Conservation (phyloP, 2,797 vertebrate species). For the Serranus cabrilla region DNA sequence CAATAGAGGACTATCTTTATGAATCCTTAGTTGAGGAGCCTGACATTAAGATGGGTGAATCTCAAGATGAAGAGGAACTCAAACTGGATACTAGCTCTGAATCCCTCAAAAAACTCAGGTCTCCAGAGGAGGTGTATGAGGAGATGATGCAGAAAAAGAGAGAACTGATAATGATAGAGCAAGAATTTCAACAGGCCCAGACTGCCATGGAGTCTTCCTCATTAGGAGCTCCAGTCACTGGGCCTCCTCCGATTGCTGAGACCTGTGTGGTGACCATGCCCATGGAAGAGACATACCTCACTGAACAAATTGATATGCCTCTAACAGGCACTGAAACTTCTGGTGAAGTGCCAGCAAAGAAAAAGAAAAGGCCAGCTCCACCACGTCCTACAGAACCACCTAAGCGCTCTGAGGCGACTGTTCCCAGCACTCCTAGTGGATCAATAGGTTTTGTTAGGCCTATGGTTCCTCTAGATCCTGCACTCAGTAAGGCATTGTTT, state of each 20-base stretch:
- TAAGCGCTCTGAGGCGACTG: slow-evolving; percentile 78
- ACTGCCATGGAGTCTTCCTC: slow-evolving; percentile 82
- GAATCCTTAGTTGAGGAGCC: slow-evolving; percentile 95
- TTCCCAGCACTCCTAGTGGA: slow-evolving; percentile 78
- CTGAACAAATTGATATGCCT: slow-evolving; percentile 80
- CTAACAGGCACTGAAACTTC: slow-evolving; percentile 84
- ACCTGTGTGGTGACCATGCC: slow-evolving; percentile 92
- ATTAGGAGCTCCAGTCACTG: slow-evolving; percentile 84
- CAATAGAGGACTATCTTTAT: slow-evolving; percentile 99
- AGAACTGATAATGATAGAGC: slow-evolving; percentile 87
- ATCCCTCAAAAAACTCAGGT: slow-evolving; percentile 87
- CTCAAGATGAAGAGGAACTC: slow-evolving; percentile 77
- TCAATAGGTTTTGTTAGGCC: slow-evolving; percentile 84
- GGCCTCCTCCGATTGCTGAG: slow-evolving; percentile 83
- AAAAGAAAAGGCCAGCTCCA: slow-evolving; percentile 89
- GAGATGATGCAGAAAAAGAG: slow-evolving; percentile 91
- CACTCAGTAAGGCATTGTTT: slow-evolving; percentile 87
- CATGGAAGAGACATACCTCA: slow-evolving; percentile 80
- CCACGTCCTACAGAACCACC: slow-evolving; percentile 84
- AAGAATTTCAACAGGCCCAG: slow-evolving; percentile 80
- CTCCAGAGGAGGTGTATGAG: slow-evolving; percentile 91
- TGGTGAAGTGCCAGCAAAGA: slow-evolving; percentile 88
- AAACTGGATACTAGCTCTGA: slow-evolving; percentile 82
- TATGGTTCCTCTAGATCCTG: slow-evolving; percentile 85
- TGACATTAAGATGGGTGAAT: slow-evolving; percentile 79